Percentiles rank a stretch among this genome's conserved stretches.
These are phyloP conservation scores for Emydoidea blandingii DNA, from an alignment of 2,797 vertebrate species.

Conservation along the genomic window DNA sequence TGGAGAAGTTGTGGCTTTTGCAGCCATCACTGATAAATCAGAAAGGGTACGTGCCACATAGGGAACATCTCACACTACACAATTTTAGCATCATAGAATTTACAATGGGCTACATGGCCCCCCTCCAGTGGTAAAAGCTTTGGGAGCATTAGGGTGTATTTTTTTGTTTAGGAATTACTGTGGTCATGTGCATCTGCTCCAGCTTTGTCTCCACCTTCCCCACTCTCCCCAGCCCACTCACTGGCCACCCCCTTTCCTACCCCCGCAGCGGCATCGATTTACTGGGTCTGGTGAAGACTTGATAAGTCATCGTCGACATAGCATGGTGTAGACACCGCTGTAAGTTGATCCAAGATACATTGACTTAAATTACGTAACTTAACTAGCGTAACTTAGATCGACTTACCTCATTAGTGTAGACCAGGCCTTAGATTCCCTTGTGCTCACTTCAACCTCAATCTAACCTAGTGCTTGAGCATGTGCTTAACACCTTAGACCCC, in stretches of 20 bases:
- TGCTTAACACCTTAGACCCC: background rate
- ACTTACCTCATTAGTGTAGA: no score
- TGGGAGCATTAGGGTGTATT: accelerated
- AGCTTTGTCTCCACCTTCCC: background rate
- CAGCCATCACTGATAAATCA: accelerated
- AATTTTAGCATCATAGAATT: background rate
- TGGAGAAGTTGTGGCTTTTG: background rate
- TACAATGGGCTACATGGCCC: background rate
- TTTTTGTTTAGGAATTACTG: background rate
- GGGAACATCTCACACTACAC: background rate
- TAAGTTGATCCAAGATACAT: no score
- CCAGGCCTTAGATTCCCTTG: background rate
- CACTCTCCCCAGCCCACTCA: background rate
- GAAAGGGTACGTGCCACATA: background rate
- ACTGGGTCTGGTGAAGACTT: no score
- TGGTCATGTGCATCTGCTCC: background rate
- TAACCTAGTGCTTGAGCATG: accelerated
- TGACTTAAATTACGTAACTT: no score
- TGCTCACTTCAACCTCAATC: background rate
- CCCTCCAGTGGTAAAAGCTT: background rate
- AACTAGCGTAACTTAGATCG: no score
- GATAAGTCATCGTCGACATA: no score
- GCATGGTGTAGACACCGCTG: no score
- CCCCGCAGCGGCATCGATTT: no score
- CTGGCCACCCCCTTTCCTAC: background rate